Base-by-base conservation (phyloP, 2,888 invertebrate species). In the Eurois occulta region DNA sequence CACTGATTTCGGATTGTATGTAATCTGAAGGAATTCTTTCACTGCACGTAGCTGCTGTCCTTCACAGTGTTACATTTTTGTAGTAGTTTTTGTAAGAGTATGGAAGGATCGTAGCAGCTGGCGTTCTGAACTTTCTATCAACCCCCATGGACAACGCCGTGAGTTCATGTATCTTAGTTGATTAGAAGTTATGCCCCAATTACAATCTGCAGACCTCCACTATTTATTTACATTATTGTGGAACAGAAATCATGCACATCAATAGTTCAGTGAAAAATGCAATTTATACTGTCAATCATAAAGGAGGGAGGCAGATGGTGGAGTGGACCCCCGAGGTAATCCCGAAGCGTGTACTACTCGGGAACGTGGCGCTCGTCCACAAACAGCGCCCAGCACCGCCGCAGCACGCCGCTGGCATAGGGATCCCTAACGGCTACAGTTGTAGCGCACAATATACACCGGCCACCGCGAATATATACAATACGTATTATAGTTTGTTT, bases 371-470 rank as follows among this genome's bases (percentile, higher is more conserved):
- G 52, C 5, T 32, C 28, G 35, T 81, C 43, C 52, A 75, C 78
- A 32, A 46, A 65, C 64, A 81, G n/a, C 55, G 21, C 43, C 55
- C 16, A 28, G 16, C 35, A 43, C 52, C 32, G 41, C 38, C 28
- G 21, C n/a, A 18, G 48, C 48, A 7, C 7, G n/a, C 32, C 80
- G 43, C 35, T 21, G 38, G 46, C 38, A 74, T 43, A 64, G 35
- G 64, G 38, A 81, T 78, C 76, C 52, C 52, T 75, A 52, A 46
- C 62, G 48, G 48, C 81, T 35, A 62, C 58, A 66, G 28, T 46
- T 65, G 21, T 32, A 64, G 24, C 38, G 21, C 81, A 80, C n/a
- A 41, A 80, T 21, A 72, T 41, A 80, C 35, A 81, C 24, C 8
- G 24, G 48, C 24, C 48, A 48, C 52, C 28, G 75, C n/a, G 11